Base-by-base conservation (phyloP, 2,113 vertebrate species). In the Lycocorax pyrrhopterus region DNA sequence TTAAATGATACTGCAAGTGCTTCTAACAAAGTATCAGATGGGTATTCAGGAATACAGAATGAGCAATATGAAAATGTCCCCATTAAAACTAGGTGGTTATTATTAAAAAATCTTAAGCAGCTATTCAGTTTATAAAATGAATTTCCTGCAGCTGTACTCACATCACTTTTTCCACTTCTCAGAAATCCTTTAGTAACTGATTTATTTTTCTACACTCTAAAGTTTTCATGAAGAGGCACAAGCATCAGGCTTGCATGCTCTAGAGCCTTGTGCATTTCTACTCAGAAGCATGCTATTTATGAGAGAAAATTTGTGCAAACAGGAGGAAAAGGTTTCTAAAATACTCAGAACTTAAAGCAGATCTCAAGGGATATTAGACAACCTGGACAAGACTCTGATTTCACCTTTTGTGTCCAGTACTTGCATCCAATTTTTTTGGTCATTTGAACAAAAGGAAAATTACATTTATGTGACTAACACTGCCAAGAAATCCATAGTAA, bases 61-160 rank as follows among this genome's bases (percentile, higher is more conserved):
- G 84, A 94, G 92, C 79, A 56, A 90, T 74, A 92, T 96, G 94
- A 96, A 95, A 96, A 95, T 86, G 83, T 94, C 55, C 75, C 80
- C 82, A 94, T 94, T 87, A 96, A 89, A 93, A 82, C 89, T 94
- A 95, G 94, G 84, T 96, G 93, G 86, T 75, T 94, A 58, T 90
- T 90, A 89, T 94, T 94, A 94, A 94, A 95, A 96, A 92, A 75
- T 89, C 80, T 89, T 64, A 44, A 93, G 85, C 60, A 97, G 83
- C 75, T 88, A 94, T 96, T 95, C 91, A 96, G 76, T 94, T 91
- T 85, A 81, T 86, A 92, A 96, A 92, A 96, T 94, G 68, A 84
- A 91, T 95, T 94, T 96, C 93, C 88, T 94, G 94, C 95, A 97
- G 88, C 87, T 96, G 89, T 94, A 97, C 73, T 92, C 90, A 67